These are phyloP conservation scores for Pelmatolapia mariae DNA, from an alignment of 2,113 vertebrate species.

Conservation along the genomic window DNA sequence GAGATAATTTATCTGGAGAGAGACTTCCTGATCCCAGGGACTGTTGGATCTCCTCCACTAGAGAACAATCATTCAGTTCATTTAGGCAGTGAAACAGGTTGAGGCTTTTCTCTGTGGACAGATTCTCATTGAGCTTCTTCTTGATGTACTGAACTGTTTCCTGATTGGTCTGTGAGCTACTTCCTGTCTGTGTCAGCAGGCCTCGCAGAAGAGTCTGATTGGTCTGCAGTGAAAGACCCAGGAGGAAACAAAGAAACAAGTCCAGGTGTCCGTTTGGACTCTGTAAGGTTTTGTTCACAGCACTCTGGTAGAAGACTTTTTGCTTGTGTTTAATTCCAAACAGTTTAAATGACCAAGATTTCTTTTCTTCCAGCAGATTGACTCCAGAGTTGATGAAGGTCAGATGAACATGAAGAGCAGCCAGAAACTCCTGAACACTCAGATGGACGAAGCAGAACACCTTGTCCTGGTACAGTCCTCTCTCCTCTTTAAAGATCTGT, in stretches of 20 bases:
- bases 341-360: neutral
- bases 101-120: neutral
- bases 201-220: neutral
- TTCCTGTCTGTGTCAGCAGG: neutral
- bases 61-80: neutral
- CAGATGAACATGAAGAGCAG: neutral
- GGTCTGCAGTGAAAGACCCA: neutral
- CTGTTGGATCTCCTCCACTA: neutral
- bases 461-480: neutral
- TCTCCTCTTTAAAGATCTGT: neutral
- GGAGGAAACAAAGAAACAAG: neutral
- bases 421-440: neutral
- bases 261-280: neutral
- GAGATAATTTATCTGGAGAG: neutral
- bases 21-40: neutral
- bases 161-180: neutral
- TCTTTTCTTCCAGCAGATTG: neutral
- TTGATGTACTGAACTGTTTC: neutral
- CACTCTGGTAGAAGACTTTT: neutral
- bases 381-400: neutral
- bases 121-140: neutral
- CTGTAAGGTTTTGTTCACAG: neutral
- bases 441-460: neutral
- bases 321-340: neutral
- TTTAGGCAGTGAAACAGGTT: neutral